Conservation (phyloP, 2,113 vertebrate genomes). For the Nettapus auritus region DNA sequence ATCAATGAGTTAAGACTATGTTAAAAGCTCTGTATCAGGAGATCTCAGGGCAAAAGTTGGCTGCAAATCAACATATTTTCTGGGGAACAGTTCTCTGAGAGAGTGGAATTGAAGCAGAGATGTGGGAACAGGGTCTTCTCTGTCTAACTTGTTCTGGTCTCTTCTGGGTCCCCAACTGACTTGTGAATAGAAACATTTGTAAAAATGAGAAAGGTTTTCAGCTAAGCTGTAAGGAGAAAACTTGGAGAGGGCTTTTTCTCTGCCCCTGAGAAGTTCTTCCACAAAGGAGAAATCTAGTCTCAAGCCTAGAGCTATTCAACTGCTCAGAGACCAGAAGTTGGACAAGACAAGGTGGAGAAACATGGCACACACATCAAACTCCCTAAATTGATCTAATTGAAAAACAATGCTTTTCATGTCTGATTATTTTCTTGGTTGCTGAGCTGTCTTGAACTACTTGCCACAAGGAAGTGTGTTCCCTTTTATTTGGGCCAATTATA, state of each 20-base stretch:
- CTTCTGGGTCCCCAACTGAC: background rate
- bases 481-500: background rate
- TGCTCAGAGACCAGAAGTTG: background rate
- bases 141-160: background rate
- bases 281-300: background rate
- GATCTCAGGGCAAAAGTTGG: conserved; percentile 34
- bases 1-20: background rate
- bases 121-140: background rate
- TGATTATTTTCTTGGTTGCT: background rate
- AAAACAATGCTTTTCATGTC: background rate
- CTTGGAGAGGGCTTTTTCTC: background rate
- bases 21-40: background rate
- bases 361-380: background rate
- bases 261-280: background rate
- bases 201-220: background rate
- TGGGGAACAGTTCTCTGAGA: background rate
- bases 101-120: background rate
- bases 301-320: background rate
- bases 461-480: background rate
- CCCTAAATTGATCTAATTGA: background rate
- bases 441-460: background rate
- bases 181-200: conserved; percentile 11
- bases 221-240: background rate
- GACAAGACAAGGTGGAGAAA: background rate
- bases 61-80: background rate